These are phyloP conservation scores for Noctua fimbriata DNA, from an alignment of 2,888 invertebrate species.

Conservation along the genomic window DNA sequence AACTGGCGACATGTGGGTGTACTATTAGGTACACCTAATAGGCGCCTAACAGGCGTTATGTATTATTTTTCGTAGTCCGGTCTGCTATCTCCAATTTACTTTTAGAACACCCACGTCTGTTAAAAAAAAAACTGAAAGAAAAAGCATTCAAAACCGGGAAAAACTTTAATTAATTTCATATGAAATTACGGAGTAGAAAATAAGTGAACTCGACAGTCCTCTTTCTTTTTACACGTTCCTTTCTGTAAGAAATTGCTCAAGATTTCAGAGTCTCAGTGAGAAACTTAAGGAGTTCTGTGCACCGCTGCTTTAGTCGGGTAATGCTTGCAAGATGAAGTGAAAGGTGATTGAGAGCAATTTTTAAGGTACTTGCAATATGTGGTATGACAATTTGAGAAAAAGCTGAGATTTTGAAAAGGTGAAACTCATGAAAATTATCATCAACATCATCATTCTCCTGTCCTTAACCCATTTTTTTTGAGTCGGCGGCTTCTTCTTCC, in stretches of 20 bases:
- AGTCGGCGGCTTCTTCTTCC: neutral
- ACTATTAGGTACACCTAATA: too few species aligned
- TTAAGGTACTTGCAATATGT: neutral
- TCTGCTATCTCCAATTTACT: neutral
- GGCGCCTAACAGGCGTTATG: too few species aligned
- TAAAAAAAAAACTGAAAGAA: neutral
- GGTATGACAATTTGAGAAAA: neutral
- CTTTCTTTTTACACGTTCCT: slow-evolving; percentile 3
- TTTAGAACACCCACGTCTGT: neutral
- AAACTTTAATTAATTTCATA: slow-evolving; percentile 1
- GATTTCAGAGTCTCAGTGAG: slow-evolving; percentile 25
- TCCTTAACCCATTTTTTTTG: neutral
- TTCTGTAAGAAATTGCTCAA: slow-evolving; percentile 27
- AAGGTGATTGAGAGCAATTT: slow-evolving; percentile 31
- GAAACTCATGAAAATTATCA: too few species aligned
- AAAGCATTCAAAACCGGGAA: neutral
- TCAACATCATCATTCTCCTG: neutral
- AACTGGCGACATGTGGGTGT: too few species aligned
- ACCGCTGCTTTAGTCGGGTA: neutral
- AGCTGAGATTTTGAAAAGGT: neutral
- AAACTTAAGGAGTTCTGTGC: slow-evolving; percentile 32
- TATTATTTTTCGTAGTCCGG: neutral
- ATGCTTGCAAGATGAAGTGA: slow-evolving; percentile 31
- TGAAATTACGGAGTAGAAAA: neutral
- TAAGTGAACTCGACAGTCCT: neutral